A percentile compares a stretch with the other conserved stretches of the same genome.
These are phyloP conservation scores for Verasper variegatus DNA, from an alignment of 2,113 vertebrate genomes.

Conservation along the genomic window DNA sequence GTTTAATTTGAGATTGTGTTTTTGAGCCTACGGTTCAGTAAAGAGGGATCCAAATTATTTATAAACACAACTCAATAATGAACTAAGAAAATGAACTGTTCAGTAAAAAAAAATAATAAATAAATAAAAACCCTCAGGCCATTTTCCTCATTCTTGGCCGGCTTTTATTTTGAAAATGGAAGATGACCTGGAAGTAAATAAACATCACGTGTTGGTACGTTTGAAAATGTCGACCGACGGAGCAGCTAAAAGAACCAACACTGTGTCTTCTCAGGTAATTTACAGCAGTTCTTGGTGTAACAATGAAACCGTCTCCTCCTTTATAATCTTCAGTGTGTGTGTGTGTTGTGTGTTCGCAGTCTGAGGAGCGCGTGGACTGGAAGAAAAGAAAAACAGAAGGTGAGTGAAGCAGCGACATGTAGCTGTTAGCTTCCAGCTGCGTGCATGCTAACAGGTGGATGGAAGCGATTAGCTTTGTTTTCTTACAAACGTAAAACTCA, in stretches of 20 bases:
- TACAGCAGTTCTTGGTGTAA: background rate
- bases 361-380: constrained; percentile 85
- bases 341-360: constrained; percentile 67
- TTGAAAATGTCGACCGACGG: constrained; percentile 65
- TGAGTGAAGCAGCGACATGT: constrained; percentile 74
- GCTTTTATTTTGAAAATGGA: constrained; percentile 54
- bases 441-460: background rate
- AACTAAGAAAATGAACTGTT: too few relatives aligned
- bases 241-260: constrained; percentile 54
- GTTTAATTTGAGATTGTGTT: too few relatives aligned
- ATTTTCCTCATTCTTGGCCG: too few relatives aligned
- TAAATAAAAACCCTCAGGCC: too few relatives aligned
- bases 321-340: background rate
- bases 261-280: constrained; percentile 37
- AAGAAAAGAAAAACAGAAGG: constrained; percentile 88
- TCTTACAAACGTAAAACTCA: background rate
- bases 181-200: constrained; percentile 59
- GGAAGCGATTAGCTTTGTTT: background rate
- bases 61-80: too few relatives aligned
- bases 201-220: constrained; percentile 24
- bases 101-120: background rate
- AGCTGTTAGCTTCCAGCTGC: constrained; percentile 1
- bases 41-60: too few relatives aligned
- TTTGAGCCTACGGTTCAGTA: too few relatives aligned
- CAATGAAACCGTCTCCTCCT: background rate